A percentile compares a stretch with the other conserved stretches of the same genome.
Conservation (phyloP, 2,888 invertebrate genomes). For the Synanthedon vespiformis region DNA sequence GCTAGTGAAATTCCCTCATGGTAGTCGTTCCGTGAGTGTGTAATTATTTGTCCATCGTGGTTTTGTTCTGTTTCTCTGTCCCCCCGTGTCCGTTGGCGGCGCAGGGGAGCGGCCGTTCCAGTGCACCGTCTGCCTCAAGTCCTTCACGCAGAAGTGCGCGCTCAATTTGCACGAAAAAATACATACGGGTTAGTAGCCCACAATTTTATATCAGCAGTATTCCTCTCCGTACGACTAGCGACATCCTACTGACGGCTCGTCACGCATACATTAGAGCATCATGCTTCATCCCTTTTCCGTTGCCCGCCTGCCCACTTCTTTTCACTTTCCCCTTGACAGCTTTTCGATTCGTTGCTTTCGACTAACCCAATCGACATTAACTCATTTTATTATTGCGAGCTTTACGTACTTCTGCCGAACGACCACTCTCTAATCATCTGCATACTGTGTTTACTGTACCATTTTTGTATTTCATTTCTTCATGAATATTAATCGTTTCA, state of each 20-base stretch:
- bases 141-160: constrained; percentile 74
- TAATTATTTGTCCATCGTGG: constrained; percentile 69
- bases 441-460: constrained; percentile 42
- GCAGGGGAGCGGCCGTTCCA: constrained; percentile 73
- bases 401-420: constrained; percentile 56
- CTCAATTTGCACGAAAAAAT: constrained; percentile 74
- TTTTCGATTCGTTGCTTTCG: constrained; percentile 61
- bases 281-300: constrained; percentile 64
- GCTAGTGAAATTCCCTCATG: constrained; percentile 49
- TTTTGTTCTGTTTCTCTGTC: constrained; percentile 71
- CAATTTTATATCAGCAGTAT: constrained; percentile 55
- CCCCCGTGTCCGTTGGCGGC: constrained; percentile 49
- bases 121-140: constrained; percentile 74
- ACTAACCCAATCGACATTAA: constrained; percentile 56
- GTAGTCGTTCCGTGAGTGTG: constrained; percentile 24
- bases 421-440: constrained; percentile 35
- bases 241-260: constrained; percentile 29
- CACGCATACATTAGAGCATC: constrained; percentile 57
- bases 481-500: constrained; percentile 66
- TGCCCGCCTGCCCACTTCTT: constrained; percentile 62
- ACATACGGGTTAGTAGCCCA: constrained; percentile 74
- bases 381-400: constrained; percentile 46
- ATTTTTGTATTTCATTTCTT: constrained; percentile 50
- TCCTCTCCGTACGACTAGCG: constrained; percentile 50
- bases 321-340: constrained; percentile 47